A percentile compares a stretch with the other conserved stretches of the same genome.
Conservation (phyloP, 2,113 vertebrate genomes). For the Pica pica region DNA sequence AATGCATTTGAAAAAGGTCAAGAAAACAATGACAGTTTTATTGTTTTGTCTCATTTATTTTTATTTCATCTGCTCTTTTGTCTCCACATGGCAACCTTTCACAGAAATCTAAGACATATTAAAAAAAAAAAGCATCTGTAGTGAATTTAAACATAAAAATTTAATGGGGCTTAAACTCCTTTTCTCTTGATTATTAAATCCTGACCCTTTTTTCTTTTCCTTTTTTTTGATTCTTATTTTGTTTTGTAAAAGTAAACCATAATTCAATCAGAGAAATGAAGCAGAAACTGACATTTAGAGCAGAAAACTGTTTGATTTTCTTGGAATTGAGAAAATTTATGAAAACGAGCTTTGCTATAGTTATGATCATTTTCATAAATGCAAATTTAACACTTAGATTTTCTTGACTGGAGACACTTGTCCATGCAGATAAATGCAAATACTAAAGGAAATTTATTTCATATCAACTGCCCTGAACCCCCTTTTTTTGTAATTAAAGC, state of each 20-base stretch:
- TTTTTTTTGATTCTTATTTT: not conserved
- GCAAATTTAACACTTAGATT: not conserved
- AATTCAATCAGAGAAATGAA: constrained; percentile 41
- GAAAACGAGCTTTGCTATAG: not conserved
- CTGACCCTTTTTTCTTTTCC: accelerated
- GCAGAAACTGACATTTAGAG: not conserved
- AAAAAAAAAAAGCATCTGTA: not conserved
- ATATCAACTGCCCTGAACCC: not conserved
- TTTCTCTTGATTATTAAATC: constrained; percentile 67
- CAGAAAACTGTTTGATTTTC: not conserved
- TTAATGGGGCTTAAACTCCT: not conserved
- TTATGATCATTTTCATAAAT: not conserved
- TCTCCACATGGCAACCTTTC: constrained; percentile 75
- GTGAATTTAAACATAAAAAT: constrained; percentile 60
- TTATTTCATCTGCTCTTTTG: constrained; percentile 74
- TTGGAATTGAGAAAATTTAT: not conserved
- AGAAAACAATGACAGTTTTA: constrained; percentile 66
- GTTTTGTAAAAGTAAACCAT: not conserved
- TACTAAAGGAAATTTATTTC: not conserved
- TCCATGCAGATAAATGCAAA: not conserved
- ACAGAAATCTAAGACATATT: constrained; percentile 66
- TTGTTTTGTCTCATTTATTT: constrained; percentile 69
- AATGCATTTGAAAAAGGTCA: constrained; percentile 74
- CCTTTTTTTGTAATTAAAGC: not conserved
- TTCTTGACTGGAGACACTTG: not conserved